Conservation (phyloP, 2,888 invertebrate species). For the Parapristionchus giblindavisi region DNA sequence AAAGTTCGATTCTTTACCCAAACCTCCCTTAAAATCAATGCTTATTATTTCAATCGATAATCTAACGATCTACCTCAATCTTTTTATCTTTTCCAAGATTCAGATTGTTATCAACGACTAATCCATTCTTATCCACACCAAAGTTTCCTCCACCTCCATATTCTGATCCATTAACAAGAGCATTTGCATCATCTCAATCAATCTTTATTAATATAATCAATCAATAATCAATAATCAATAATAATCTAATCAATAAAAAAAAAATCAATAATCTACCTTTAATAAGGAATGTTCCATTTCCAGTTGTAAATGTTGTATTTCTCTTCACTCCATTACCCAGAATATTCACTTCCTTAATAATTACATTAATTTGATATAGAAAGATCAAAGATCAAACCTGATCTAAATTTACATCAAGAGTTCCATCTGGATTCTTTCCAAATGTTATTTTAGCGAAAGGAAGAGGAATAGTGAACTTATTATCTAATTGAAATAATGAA, state of each 20-base stretch:
- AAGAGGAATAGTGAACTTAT: constrained; percentile 30
- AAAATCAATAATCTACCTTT: constrained; percentile 11
- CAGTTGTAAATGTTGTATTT: constrained; percentile 33
- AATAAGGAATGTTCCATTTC: constrained; percentile 33
- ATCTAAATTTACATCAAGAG: constrained; percentile 11
- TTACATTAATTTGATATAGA: neutral
- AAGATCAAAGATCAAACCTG: neutral
- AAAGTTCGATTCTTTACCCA: constrained; percentile 24
- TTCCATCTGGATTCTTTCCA: constrained; percentile 34
- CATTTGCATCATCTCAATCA: constrained; percentile 26
- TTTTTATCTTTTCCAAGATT: constrained; percentile 10
- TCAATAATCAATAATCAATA: neutral
- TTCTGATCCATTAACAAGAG: constrained; percentile 27
- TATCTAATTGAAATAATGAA: neutral
- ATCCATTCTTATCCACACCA: constrained; percentile 12
- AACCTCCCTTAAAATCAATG: constrained; percentile 10
- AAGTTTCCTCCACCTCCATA: constrained; percentile 29
- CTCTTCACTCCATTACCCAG: constrained; percentile 27
- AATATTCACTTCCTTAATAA: constrained; percentile 25
- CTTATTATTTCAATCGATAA: neutral
- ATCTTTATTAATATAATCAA: neutral
- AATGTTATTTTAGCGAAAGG: constrained; percentile 20
- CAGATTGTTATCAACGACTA: constrained; percentile 18
- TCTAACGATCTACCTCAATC: neutral
- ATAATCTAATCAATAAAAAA: neutral